These are phyloP conservation scores for Circaetus gallicus DNA, from an alignment of 2,113 vertebrate species.

Conservation along the genomic window DNA sequence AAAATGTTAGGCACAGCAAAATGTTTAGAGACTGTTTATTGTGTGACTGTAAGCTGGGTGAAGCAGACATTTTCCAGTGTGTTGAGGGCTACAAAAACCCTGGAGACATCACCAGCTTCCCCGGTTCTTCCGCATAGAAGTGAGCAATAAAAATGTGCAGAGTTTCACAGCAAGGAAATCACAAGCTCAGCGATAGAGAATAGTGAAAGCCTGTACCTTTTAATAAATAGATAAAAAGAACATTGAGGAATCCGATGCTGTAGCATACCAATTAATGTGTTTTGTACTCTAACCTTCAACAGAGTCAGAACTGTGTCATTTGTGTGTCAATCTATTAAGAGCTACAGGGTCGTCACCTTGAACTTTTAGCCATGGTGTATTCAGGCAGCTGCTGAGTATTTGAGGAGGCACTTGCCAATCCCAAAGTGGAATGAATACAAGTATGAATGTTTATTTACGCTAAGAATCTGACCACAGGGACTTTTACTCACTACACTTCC, in stretches of 20 bases:
- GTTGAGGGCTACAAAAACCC: background rate
- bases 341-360: background rate
- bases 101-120: background rate
- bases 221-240: background rate
- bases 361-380: background rate
- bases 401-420: background rate
- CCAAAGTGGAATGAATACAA: background rate
- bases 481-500: background rate
- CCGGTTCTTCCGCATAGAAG: background rate
- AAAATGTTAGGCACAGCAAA: conserved; percentile 33
- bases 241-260: background rate
- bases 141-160: background rate
- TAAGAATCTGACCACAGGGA: background rate
- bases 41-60: background rate
- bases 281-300: background rate
- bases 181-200: background rate
- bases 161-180: background rate
- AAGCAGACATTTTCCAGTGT: conserved; percentile 18
- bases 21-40: conserved; percentile 33
- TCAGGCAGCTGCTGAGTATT: background rate
- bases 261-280: background rate
- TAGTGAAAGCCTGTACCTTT: background rate
- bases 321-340: background rate
- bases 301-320: background rate
- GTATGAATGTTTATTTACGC: background rate